Percentiles rank a stretch among this genome's conserved stretches.
phyloP scores from a whole-genome alignment of 2,888 invertebrate species.

The Tipula lateralis region DNA sequence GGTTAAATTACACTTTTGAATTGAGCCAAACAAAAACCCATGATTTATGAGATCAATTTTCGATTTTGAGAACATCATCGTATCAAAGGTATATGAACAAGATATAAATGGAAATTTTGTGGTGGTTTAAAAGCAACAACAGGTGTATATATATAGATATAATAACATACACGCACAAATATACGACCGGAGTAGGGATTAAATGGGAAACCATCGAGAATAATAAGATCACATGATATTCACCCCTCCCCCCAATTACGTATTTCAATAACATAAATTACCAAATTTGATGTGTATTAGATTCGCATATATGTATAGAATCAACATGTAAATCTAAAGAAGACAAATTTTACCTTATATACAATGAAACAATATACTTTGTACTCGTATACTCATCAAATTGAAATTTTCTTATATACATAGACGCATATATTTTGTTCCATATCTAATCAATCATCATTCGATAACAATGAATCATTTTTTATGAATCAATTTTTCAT shows the following conservation, averaged over 20 bases:
- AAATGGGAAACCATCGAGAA: not conserved
- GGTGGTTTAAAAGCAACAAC: no score
- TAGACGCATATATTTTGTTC: not conserved
- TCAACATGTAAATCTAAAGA: not conserved
- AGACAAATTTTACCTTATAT: not conserved
- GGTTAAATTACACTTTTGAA: not conserved
- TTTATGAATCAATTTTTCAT: constrained; percentile 1
- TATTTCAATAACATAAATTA: not conserved
- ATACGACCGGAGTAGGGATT: not conserved
- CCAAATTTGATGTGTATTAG: not conserved
- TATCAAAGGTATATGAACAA: not conserved
- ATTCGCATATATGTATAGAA: not conserved
- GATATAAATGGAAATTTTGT: not conserved
- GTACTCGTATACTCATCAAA: not conserved
- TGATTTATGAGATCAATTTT: not conserved
- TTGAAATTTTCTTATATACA: not conserved
- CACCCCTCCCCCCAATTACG: not conserved
- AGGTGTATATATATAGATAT: no score
- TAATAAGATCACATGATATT: not conserved
- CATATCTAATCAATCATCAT: constrained; percentile 11
- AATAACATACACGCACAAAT: not conserved
- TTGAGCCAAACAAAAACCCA: not conserved
- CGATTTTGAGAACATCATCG: not conserved
- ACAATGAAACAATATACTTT: not conserved
- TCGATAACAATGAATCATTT: constrained; percentile 19